Percentiles rank a stretch among this genome's conserved stretches.
phyloP scores from a whole-genome alignment of 2,888 invertebrate genomes.

The Salticus scenicus region DNA sequence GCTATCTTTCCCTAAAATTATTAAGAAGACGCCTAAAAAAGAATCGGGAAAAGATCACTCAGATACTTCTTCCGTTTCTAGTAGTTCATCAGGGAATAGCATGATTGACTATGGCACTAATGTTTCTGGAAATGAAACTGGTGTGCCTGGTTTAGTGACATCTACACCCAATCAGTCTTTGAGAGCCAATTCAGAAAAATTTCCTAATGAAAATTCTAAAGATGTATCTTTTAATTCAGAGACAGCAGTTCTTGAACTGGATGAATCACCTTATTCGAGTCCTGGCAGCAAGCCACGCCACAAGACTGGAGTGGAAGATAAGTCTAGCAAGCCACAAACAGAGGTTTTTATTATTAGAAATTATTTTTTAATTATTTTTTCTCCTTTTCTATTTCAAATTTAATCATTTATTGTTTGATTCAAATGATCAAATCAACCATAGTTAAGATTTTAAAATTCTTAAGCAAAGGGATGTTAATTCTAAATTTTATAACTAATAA shows the following conservation, averaged over 20 bases:
- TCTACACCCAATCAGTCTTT: slow-evolving; percentile 66
- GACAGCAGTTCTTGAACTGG: slow-evolving; percentile 57
- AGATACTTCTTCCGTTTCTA: slow-evolving; percentile 65
- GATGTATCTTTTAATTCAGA: slow-evolving; percentile 59
- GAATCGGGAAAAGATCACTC: slow-evolving; percentile 52
- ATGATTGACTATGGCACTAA: slow-evolving; percentile 67
- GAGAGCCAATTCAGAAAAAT: slow-evolving; percentile 27
- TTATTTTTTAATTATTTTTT: slow-evolving; percentile 23
- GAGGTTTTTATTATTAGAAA: slow-evolving; percentile 46
- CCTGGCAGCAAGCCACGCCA: slow-evolving; percentile 35
- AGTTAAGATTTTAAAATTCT: too few relatives aligned
- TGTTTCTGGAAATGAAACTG: slow-evolving; percentile 33
- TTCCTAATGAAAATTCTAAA: slow-evolving; percentile 50
- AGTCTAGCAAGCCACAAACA: slow-evolving; percentile 1
- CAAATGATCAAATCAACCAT: too few relatives aligned
- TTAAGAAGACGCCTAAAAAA: slow-evolving; percentile 46
- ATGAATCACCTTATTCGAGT: slow-evolving; percentile 51
- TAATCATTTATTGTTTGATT: too few relatives aligned
- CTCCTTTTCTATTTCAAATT: too few relatives aligned
- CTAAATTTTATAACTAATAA: too few relatives aligned
- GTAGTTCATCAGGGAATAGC: slow-evolving; percentile 66
- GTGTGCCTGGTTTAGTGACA: slow-evolving; percentile 51
- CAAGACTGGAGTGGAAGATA: not conserved
- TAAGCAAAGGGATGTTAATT: too few relatives aligned
- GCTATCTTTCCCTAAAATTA: slow-evolving; percentile 47